Conservation (phyloP, 1,140 invertebrate genomes). For the Zophobas morio region DNA sequence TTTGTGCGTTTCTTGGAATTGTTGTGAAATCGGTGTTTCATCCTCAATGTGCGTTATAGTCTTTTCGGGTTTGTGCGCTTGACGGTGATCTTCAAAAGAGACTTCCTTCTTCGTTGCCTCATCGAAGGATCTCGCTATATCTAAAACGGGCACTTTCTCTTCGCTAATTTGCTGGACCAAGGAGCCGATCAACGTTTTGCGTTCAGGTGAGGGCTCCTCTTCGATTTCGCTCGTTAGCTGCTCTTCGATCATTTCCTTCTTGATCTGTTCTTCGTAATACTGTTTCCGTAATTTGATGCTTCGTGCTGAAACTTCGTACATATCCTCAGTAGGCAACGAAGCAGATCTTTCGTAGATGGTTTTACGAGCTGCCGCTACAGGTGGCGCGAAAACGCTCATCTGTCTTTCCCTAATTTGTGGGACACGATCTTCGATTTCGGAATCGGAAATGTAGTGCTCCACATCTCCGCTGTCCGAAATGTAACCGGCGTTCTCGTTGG, state of each 20-base stretch:
- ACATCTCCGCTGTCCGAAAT: constrained; percentile 66
- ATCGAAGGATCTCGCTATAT: constrained; percentile 59
- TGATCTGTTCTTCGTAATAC: constrained; percentile 70
- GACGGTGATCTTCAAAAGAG: constrained; percentile 33
- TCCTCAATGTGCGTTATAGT: constrained; percentile 52
- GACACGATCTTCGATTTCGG: constrained; percentile 66
- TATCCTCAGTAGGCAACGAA: constrained; percentile 68
- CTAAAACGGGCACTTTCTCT: constrained; percentile 54
- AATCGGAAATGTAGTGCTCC: constrained; percentile 66
- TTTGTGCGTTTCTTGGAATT: constrained; percentile 59
- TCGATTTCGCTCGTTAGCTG: constrained; percentile 68
- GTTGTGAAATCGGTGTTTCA: constrained; percentile 49
- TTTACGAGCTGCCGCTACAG: constrained; percentile 62
- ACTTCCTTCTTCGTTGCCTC: constrained; percentile 39
- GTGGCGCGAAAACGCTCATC: constrained; percentile 66
- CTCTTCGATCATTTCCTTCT: constrained; percentile 70
- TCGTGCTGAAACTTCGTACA: constrained; percentile 65
- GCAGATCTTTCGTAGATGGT: constrained; percentile 68
- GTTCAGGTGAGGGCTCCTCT: constrained; percentile 71
- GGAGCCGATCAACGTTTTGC: constrained; percentile 58
- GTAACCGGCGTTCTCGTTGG: constrained; percentile 64
- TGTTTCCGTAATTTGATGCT: constrained; percentile 67
- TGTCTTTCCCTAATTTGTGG: constrained; percentile 65
- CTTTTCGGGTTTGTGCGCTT: constrained; percentile 43
- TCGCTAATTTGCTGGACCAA: constrained; percentile 41